phyloP scores from a whole-genome alignment of 2,888 invertebrate genomes.

The Osmoderma eremita region DNA sequence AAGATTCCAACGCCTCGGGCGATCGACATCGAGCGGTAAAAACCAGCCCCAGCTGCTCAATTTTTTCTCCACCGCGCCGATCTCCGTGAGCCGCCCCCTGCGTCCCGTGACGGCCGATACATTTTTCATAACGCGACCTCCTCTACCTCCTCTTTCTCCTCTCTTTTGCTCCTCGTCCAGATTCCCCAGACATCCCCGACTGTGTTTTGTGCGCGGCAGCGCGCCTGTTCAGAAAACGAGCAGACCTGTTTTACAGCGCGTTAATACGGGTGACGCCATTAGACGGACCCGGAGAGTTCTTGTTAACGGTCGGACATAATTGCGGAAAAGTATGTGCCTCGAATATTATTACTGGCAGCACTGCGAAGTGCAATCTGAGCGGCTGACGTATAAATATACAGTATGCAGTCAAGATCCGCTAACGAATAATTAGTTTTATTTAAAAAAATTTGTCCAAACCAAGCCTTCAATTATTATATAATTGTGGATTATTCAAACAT shows the following conservation, averaged over 20 bases:
- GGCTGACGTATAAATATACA: slow-evolving; percentile 4
- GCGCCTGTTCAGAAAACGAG: slow-evolving; percentile 28
- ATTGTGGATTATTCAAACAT: too few species aligned
- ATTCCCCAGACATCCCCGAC: slow-evolving; percentile 55
- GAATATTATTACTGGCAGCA: slow-evolving; percentile 55
- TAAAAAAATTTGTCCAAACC: too few species aligned
- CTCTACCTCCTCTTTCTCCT: too few species aligned
- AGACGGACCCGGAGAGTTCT: slow-evolving; percentile 49
- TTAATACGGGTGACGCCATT: slow-evolving; percentile 54
- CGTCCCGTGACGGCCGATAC: slow-evolving; percentile 52
- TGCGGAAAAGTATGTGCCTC: slow-evolving; percentile 50
- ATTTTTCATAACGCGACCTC: slow-evolving; percentile 62
- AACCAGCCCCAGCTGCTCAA: slow-evolving; percentile 41
- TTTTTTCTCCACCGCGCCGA: slow-evolving; percentile 30
- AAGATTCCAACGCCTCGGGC: slow-evolving; percentile 29
- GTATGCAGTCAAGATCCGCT: background rate
- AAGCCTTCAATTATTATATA: too few species aligned
- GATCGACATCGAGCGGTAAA: slow-evolving; percentile 38
- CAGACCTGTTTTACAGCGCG: slow-evolving; percentile 51
- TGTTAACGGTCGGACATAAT: slow-evolving; percentile 50
- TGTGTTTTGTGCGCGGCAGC: slow-evolving; percentile 33
- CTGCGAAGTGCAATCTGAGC: slow-evolving; percentile 1
- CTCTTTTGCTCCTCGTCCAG: slow-evolving; percentile 51
- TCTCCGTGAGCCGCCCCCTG: slow-evolving; percentile 15
- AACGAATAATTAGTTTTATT: too few species aligned